Conservation (phyloP, 2,113 vertebrate genomes). For the Cochlearius cochlearius region DNA sequence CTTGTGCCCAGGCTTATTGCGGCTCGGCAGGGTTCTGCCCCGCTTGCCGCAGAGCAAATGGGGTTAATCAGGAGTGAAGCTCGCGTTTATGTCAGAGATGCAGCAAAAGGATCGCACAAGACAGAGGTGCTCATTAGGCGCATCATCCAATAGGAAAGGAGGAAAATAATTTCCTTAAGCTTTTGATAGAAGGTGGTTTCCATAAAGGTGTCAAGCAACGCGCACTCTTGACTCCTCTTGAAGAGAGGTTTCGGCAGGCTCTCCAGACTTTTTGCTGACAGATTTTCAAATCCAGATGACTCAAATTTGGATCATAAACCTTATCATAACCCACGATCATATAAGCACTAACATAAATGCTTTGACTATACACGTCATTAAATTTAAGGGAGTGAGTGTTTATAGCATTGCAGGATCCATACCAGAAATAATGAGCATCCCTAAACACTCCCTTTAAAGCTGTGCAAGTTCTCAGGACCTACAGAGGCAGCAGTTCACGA, state of each 20-base stretch:
- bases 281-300: not conserved
- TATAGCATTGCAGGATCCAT: not conserved
- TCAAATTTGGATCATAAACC: not conserved
- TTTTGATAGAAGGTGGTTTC: not conserved
- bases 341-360: not conserved
- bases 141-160: not conserved
- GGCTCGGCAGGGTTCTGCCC: not conserved
- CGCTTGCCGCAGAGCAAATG: not conserved
- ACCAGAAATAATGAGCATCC: not conserved
- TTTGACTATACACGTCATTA: not conserved
- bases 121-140: not conserved
- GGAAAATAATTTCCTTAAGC: not conserved
- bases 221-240: not conserved
- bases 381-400: not conserved
- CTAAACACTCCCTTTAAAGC: not conserved
- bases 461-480: not conserved
- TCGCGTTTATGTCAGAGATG: not conserved
- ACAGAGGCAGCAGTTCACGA: not conserved
- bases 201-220: not conserved
- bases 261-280: not conserved
- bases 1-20: not conserved
- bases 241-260: not conserved
- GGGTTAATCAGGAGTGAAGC: not conserved
- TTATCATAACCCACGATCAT: fast-evolving
- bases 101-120: not conserved